phyloP scores from a whole-genome alignment of 2,888 invertebrate species.

The Amphipyra berbera region DNA sequence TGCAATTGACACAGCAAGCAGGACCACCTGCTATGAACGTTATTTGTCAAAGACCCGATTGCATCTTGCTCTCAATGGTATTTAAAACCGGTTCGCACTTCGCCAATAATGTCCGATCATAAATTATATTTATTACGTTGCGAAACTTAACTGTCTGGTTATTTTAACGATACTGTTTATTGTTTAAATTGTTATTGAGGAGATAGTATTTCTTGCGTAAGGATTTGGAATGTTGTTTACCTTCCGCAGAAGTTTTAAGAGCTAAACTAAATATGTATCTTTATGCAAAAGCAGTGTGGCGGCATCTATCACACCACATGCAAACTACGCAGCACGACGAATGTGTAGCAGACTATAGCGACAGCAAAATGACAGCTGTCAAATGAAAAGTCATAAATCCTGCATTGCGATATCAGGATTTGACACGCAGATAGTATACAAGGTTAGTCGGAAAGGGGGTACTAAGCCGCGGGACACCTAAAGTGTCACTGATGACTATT shows the following conservation, averaged over 20 bases:
- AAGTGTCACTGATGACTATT: too few relatives aligned
- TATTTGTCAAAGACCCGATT: slow-evolving; percentile 54
- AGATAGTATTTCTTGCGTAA: slow-evolving; percentile 36
- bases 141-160: slow-evolving; percentile 40
- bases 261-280: too few relatives aligned
- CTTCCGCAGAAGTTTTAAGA: slow-evolving; percentile 18
- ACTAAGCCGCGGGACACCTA: too few relatives aligned
- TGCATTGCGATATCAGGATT: too few relatives aligned
- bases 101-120: slow-evolving; percentile 26
- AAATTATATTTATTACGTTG: slow-evolving; percentile 43
- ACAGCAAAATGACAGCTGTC: too few relatives aligned
- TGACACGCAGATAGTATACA: too few relatives aligned
- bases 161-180: slow-evolving; percentile 47
- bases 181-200: slow-evolving; percentile 40
- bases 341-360: too few relatives aligned
- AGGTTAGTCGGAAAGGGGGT: too few relatives aligned
- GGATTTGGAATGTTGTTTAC: slow-evolving; percentile 31
- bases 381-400: too few relatives aligned
- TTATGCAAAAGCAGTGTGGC: too few relatives aligned
- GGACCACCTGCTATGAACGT: slow-evolving; percentile 43
- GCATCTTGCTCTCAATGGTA: slow-evolving; percentile 41
- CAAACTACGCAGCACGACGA: too few relatives aligned
- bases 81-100: slow-evolving; percentile 42
- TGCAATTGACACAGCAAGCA: slow-evolving; percentile 12
- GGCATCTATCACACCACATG: too few relatives aligned